Evolutionary conservation across 2,888 invertebrate species (phyloP), one percentile per base, ranked within the genome.

Genomic region (Lottia gigantea): DNA sequence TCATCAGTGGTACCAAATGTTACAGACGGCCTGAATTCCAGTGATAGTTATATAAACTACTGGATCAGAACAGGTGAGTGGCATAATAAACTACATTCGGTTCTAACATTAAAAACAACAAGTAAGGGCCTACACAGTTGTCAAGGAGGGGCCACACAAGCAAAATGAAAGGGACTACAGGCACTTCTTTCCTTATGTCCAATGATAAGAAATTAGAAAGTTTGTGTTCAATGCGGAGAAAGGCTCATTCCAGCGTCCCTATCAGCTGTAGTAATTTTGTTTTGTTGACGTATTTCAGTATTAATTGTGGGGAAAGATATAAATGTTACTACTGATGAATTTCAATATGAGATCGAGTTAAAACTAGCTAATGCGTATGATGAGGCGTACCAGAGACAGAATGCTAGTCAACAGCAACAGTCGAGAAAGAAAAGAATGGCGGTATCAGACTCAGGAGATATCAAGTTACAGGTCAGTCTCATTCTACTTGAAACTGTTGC

Each of bases 391-490:
- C 31, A 71, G 4, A 72, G 80, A 46, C 68, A 79, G 66, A 71
- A 75, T 40, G 79, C 79, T 3, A 72, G 72, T 19, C 78, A 75
- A 46, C 71, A 76, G 14, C 74, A 74, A 16, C 66, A 76, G 11
- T 68, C 66, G 31, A 67, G 74, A 31, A 66, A 73, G n/a, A 80
- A 77, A 49, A 69, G 82, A 26, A 79, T 70, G 66, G 73, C 80
- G 26, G 26, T 47, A 1, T 66, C 66, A 11, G 66, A 67, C 12
- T 67, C 70, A 12, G 78, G 77, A n/a, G 76, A 77, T 11, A 67
- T 77, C 1, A 69, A 77, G 26, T 74, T 79, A 19, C 73, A 81
- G 72, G 81, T 80, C 73, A 71, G 78, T 71, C n/a, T n/a, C n/a
- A n/a, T n/a, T n/a, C n/a, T n/a, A 31, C 6, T 31, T 31, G 3